phyloP scores from a whole-genome alignment of 1,140 invertebrate species.

The Drosophila parabipectinata region DNA sequence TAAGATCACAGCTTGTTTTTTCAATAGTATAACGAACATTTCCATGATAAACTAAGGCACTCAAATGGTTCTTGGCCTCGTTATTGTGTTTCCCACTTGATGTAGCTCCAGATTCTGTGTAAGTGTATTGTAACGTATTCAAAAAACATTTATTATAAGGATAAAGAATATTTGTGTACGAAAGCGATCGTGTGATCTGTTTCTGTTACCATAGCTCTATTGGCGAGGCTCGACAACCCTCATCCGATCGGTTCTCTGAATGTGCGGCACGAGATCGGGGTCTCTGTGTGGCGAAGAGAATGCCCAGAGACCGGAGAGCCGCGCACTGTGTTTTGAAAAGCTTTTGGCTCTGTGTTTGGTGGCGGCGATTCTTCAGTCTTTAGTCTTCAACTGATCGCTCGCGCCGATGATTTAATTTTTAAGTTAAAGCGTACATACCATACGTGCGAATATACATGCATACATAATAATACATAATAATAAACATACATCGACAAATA shows the following conservation, averaged over 20 bases:
- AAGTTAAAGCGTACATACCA: slow-evolving; percentile 69
- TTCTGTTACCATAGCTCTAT: not conserved
- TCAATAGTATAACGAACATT: slow-evolving; percentile 23
- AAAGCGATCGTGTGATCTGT: slow-evolving; percentile 11
- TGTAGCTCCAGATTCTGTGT: slow-evolving; percentile 23
- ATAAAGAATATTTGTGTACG: slow-evolving; percentile 42
- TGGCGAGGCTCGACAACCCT: slow-evolving; percentile 53
- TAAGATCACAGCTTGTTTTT: slow-evolving; percentile 18
- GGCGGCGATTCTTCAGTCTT: slow-evolving; percentile 70
- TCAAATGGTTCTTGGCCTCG: slow-evolving; percentile 12
- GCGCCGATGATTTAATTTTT: slow-evolving; percentile 82
- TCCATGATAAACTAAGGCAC: slow-evolving; percentile 17
- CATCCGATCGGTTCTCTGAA: slow-evolving; percentile 6
- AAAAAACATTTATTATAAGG: slow-evolving; percentile 31
- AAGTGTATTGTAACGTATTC: slow-evolving; percentile 33
- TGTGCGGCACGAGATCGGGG: too few relatives aligned
- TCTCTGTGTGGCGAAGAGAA: slow-evolving; percentile 10
- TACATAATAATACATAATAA: slow-evolving; percentile 52
- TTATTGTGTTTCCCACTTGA: slow-evolving; percentile 4
- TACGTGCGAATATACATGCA: slow-evolving; percentile 50
- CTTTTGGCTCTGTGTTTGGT: slow-evolving; percentile 39
- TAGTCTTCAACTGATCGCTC: slow-evolving; percentile 80
- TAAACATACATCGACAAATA: slow-evolving; percentile 40
- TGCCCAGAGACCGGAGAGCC: slow-evolving; percentile 8
- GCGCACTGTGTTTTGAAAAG: slow-evolving; percentile 32